Evolutionary conservation across 1,140 invertebrate genomes (phyloP), one percentile per base, ranked within the genome.

Genomic region (Nylanderia fulva): DNA sequence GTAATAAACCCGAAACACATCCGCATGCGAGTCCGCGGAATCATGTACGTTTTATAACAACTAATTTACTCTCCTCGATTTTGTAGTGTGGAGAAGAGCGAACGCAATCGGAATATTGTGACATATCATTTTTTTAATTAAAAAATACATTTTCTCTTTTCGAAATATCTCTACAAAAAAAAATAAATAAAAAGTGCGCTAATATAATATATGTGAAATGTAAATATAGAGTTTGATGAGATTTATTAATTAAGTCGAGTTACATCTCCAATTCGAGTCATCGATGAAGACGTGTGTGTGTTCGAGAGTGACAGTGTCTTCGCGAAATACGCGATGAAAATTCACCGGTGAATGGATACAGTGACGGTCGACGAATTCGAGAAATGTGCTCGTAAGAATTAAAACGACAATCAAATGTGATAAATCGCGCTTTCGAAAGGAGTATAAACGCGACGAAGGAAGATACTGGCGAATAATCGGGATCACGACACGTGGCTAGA

Each of bases 401-500:
- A 3, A 5, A 7, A 66, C 60, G 24, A 42, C 8, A 69, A 69
- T 80, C 13, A n/a, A 21, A 18, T 24, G 42, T 45, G 21, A 29
- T 52, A n/a, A 54, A 18, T 7, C 27, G 15, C 0, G 39, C 2
- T 48, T 8, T 24, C 52, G 15, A 52, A 39, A 24, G 36, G 15
- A 56, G 0, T 21, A 36, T 45, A 45, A n/a, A 56, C 27, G 27
- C 56, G 2, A 33, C 18, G 29, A 39, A 13, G 21, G 36, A 24
- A 45, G 18, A 39, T 72, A 82, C 39, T 39, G 18, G 66, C 72
- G 77, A 27, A 82, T 52, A 71, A 58, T 42, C 52, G 71, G 24
- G 9, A 33, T 72, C 18, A 63, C 68, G 45, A 56, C 87, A 88
- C 87, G 87, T 88, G 87, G 76, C 42, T 61, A 45, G 33, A n/a